Conservation (phyloP, 2,888 invertebrate genomes). For the Leptinotarsa peninsularis region DNA sequence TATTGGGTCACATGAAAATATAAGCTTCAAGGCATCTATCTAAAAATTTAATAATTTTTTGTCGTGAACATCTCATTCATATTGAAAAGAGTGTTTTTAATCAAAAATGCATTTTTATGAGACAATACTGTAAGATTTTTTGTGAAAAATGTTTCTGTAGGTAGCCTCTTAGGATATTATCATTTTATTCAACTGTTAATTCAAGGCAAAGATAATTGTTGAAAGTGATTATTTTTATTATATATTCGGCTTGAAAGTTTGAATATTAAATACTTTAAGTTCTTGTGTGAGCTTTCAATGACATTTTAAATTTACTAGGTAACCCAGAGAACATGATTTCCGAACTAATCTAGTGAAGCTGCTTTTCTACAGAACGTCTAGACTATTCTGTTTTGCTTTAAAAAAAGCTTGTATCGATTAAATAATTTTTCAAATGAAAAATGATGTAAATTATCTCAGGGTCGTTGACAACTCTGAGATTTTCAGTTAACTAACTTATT, state of each 20-base stretch:
- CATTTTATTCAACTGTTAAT: slow-evolving; percentile 56
- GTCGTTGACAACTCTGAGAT: too few relatives aligned
- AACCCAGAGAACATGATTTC: too few relatives aligned
- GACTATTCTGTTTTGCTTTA: too few relatives aligned
- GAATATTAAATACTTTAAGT: slow-evolving; percentile 45
- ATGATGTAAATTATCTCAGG: too few relatives aligned
- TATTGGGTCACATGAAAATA: background rate
- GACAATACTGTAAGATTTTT: slow-evolving; percentile 53
- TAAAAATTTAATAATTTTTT: slow-evolving; percentile 25
- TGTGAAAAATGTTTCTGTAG: slow-evolving; percentile 51
- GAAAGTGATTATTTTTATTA: slow-evolving; percentile 57
- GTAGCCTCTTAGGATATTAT: slow-evolving; percentile 48
- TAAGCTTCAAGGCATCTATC: background rate
- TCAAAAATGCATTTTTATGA: slow-evolving; percentile 51
- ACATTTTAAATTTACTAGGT: background rate
- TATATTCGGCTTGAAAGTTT: slow-evolving; percentile 45
- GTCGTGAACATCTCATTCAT: slow-evolving; percentile 36
- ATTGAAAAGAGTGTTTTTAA: slow-evolving; percentile 45
- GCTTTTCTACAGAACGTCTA: too few relatives aligned
- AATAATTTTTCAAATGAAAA: too few relatives aligned
- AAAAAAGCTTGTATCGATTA: too few relatives aligned
- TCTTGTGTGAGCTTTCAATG: slow-evolving; percentile 16
- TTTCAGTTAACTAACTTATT: too few relatives aligned
- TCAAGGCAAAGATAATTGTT: slow-evolving; percentile 55
- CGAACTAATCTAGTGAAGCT: too few relatives aligned